phyloP scores from a whole-genome alignment of 2,797 vertebrate species.

The Lithobates sylvaticus region DNA sequence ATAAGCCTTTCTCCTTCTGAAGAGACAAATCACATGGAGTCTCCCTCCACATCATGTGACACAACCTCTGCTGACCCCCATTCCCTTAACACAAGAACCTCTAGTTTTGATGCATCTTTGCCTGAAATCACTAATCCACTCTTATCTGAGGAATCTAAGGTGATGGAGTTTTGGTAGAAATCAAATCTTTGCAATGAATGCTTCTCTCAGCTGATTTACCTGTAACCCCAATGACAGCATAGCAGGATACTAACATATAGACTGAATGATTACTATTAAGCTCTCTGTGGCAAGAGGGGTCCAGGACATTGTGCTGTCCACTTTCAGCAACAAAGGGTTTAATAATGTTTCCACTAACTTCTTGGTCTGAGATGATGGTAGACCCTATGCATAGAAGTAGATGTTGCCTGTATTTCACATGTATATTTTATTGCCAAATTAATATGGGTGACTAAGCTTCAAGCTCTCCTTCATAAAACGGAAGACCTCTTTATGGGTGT shows the following conservation, averaged over 20 bases:
- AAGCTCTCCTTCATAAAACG: not conserved
- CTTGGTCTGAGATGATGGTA: not conserved
- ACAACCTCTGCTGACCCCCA: constrained; percentile 82
- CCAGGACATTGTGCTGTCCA: not conserved
- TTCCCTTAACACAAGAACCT: constrained; percentile 83
- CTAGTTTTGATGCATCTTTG: constrained; percentile 83
- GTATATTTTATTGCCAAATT: constrained; percentile 17
- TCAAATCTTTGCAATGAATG: constrained; percentile 49
- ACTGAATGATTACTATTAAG: not conserved
- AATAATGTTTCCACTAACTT: constrained; percentile 22
- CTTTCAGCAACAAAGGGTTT: not conserved
- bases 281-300: not conserved
- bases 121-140: constrained; percentile 84
- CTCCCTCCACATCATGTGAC: constrained; percentile 88
- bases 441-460: not conserved
- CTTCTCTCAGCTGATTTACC: constrained; percentile 22
- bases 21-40: constrained; percentile 89
- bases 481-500: constrained; percentile 11
- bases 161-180: constrained; percentile 79
- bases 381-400: not conserved
- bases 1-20: constrained; percentile 95
- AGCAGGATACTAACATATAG: constrained; percentile 5
- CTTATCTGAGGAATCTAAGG: constrained; percentile 80
- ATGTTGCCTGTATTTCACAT: constrained; percentile 56
- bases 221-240: constrained; percentile 7